A percentile compares a stretch with the other conserved stretches of the same genome.
Evolutionary conservation across 2,888 invertebrate species (phyloP).

Genomic region (Lasius fuliginosus): DNA sequence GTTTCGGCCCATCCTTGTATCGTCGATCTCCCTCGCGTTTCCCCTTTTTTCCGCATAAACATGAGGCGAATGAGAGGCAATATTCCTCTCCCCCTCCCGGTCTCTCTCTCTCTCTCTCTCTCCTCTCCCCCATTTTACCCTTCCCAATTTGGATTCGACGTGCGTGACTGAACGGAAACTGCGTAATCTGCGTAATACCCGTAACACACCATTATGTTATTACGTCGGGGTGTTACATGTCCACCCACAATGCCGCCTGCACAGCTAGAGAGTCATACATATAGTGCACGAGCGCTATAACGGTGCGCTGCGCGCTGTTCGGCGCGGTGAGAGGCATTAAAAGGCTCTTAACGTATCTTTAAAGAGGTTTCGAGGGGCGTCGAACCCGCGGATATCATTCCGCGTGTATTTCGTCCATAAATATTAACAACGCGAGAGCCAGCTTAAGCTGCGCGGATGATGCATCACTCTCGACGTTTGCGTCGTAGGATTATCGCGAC

Average conservation of each 20-base stretch:
- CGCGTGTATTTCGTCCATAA: slow-evolving; percentile 25
- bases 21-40: slow-evolving; percentile 52
- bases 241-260: slow-evolving; percentile 32
- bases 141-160: slow-evolving; percentile 76
- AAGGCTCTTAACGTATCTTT: slow-evolving; percentile 71
- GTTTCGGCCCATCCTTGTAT: slow-evolving; percentile 60
- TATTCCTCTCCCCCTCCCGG: neutral
- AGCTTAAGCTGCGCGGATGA: slow-evolving; percentile 21
- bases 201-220: slow-evolving; percentile 81
- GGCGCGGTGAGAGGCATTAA: slow-evolving; percentile 65
- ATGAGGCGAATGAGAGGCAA: slow-evolving; percentile 61
- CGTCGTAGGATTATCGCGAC: slow-evolving; percentile 30
- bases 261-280: neutral
- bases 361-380: slow-evolving; percentile 48
- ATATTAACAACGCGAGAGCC: slow-evolving; percentile 36
- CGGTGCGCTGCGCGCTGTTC: slow-evolving; percentile 19
- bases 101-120: no score
- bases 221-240: slow-evolving; percentile 77
- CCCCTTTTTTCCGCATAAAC: slow-evolving; percentile 58
- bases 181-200: slow-evolving; percentile 81
- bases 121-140: slow-evolving; percentile 21
- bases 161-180: slow-evolving; percentile 82
- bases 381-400: slow-evolving; percentile 42
- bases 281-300: neutral
- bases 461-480: slow-evolving; percentile 36